Evolutionary conservation across 2,113 vertebrate species (phyloP).

Genomic region (Oriolus oriolus): DNA sequence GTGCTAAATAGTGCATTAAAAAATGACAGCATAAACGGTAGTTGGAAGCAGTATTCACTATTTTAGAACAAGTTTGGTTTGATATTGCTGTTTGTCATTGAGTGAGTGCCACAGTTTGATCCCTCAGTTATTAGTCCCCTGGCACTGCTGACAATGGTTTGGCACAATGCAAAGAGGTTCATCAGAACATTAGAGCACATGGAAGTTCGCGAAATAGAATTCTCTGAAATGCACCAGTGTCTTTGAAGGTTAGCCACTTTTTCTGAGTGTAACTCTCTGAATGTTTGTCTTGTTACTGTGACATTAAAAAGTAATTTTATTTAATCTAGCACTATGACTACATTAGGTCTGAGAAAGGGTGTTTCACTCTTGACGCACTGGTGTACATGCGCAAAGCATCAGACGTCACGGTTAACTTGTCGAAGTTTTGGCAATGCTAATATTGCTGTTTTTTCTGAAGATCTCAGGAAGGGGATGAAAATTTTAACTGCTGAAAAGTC

Average conservation of each 20-base stretch:
- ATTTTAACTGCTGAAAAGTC: background rate
- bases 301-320: background rate
- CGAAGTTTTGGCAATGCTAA: background rate
- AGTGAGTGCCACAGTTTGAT: background rate
- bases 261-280: background rate
- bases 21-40: background rate
- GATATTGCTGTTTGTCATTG: background rate
- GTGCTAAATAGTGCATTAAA: background rate
- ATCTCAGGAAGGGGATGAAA: background rate
- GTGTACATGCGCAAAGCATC: background rate
- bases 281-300: background rate
- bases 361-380: background rate
- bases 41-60: background rate
- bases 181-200: background rate
- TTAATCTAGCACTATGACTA: background rate
- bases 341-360: background rate
- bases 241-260: background rate
- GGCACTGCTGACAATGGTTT: background rate
- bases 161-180: background rate
- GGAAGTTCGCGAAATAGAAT: background rate
- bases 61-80: background rate
- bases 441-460: background rate
- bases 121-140: background rate
- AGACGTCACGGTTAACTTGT: rapidly evolving
- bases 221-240: background rate